Evolutionary conservation across 1,140 invertebrate species (phyloP), one percentile per base, ranked within the genome.

Genomic region (Hydropsyche tenuis): DNA sequence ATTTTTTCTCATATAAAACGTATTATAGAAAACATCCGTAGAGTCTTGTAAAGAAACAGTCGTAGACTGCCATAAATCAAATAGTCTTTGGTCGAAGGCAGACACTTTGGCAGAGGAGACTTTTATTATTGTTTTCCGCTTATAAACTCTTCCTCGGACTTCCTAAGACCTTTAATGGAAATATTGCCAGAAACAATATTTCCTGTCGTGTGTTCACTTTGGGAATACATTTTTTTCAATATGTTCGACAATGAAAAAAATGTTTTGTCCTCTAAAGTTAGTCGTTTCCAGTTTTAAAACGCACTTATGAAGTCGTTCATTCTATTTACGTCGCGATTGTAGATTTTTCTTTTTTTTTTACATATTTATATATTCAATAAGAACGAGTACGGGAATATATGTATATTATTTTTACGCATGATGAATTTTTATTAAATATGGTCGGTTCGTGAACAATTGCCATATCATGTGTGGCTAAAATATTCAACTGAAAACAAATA

Each of bases 111-210:
- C 65, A 56, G 45, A 46, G 71, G 65, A 45, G 74, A 75, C 74
- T 75, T 75, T 75, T 75, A 75, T 75, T 75, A 75, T 75, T 75
- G 74, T 75, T 75, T 75, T 75, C 74, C 65, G 70, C 45, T 65
- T 70, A 70, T 70, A 70, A 70, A 70, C 68, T 70, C 68, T 56
- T 56, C 48, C 12, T 70, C 48, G 48, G 68, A 70, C 68, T 70
- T 70, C 68, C 46, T 53, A 46, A 70, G 68, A 46, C 68, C 45
- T 56, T 37, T 70, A 70, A 70, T 70, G 68, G 68, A 70, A 70
- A 70, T 70, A 70, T 70, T 70, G 68, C 68, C 68, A 46, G 48
- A 70, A 70, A 70, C 45, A 70, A 70, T 70, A 70, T 60, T 70
- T 70, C 68, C 68, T 30, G 68, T 70, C 68, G 45, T 42, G 45